Base-by-base conservation (phyloP, 1,140 invertebrate genomes). In the Dolichoris vasculosae region DNA sequence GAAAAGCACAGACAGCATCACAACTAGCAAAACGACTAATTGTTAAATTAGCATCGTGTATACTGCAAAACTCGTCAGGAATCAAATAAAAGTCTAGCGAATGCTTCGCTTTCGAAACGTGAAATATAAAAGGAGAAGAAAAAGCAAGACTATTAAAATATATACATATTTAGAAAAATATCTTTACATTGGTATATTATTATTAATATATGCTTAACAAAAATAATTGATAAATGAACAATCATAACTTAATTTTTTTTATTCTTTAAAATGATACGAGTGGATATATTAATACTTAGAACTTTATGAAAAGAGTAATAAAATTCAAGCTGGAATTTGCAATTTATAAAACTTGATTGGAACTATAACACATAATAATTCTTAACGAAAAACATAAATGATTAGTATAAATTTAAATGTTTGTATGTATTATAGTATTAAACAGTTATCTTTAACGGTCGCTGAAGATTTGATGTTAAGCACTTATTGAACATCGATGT, bases 81-180 rank as follows among this genome's bases (percentile, higher is more conserved):
- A 77, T 77, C 46, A 77, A 51, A 77, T 55, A 43, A 76, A 48
- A 76, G 73, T 76, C n/a, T 43, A 48, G 30, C 43, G 11, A 51
- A 26, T 23, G 30, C 75, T 77, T 77, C 46, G 75, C 75, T 77
- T 77, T 77, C 75, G 75, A 77, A 77, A 77, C 15, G 48, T 77
- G 6, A 55, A 77, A 51, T n/a, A 23, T 32, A 51, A 79, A 40
- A 79, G 32, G 30, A 73, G 38, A 73, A 43, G 38, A 40, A 43
- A 40, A 73, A 43, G n/a, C 38, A 20, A n/a, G 40, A 73, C 43
- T 73, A 43, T 48, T 30, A 48, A 77, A 48, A 30, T 32, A 46
- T 17, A 38, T 13, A 15, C 17, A 30, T 48, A 77, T 51, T 32
- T 20, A 46, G 43, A 75, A 3, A 48, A 51, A 32, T 15, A 77